These are phyloP conservation scores for Drosophila antonietae DNA, from an alignment of 2,888 invertebrate species.

Conservation along the genomic window DNA sequence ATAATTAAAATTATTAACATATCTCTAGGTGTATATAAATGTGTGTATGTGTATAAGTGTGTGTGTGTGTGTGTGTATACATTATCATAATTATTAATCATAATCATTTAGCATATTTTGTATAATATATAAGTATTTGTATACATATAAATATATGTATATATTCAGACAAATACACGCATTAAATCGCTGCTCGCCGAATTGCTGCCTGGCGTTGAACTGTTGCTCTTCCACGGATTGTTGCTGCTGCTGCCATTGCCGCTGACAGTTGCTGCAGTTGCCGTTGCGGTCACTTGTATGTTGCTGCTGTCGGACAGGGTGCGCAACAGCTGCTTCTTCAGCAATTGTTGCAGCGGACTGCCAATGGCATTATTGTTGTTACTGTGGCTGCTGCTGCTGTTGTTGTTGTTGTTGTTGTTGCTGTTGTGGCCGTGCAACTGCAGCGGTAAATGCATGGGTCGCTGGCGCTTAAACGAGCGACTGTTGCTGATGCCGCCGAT, in stretches of 20 bases:
- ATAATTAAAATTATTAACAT: slow-evolving; percentile 47
- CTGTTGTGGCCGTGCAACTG: slow-evolving; percentile 28
- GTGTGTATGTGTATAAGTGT: not conserved
- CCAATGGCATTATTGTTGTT: slow-evolving; percentile 37
- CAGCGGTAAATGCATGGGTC: slow-evolving; percentile 67
- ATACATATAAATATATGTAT: not conserved
- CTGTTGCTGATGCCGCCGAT: slow-evolving; percentile 21
- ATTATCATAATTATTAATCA: slow-evolving; percentile 24
- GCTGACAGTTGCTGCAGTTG: slow-evolving; percentile 30
- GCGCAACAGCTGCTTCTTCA: slow-evolving; percentile 76
- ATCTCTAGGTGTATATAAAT: slow-evolving; percentile 35
- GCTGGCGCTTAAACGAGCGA: slow-evolving; percentile 54
- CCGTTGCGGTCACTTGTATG: slow-evolving; percentile 39
- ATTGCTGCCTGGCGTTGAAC: slow-evolving; percentile 64
- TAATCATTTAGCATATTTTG: slow-evolving; percentile 32
- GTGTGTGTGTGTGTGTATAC: slow-evolving; percentile 17
- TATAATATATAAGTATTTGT: slow-evolving; percentile 13
- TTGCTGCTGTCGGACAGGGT: slow-evolving; percentile 77
- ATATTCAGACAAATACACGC: slow-evolving; percentile 76
- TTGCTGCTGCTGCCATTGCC: slow-evolving; percentile 42
- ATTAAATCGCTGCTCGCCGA: slow-evolving; percentile 70
- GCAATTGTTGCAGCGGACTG: slow-evolving; percentile 63
- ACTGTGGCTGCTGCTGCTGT: not conserved
- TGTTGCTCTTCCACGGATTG: slow-evolving; percentile 69
- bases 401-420: not conserved